Evolutionary conservation across 2,888 invertebrate species (phyloP), one percentile per base, ranked within the genome.

Genomic region (Catonia carolina): DNA sequence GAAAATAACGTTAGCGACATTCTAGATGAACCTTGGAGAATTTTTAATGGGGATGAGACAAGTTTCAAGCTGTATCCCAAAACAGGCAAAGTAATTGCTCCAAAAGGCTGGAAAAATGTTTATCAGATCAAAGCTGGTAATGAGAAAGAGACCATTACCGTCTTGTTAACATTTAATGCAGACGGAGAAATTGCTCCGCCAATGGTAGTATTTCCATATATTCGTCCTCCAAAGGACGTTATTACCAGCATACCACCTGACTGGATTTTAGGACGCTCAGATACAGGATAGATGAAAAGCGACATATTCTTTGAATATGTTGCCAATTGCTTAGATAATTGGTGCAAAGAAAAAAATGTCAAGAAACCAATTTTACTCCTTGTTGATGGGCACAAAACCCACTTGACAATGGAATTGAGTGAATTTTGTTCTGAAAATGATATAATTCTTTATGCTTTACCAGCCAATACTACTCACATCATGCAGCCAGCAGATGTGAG

Each of bases 271-370:
- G 66, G 65, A 18, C 53, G 61, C 50, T 60, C 56, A 36, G 64
- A 65, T 41, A 57, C 52, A 31, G 67, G 67, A 17, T 66, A 65
- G 68, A 66, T 68, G 66, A 62, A 59, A 53, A 51, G 61, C n/a
- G 61, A 59, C 52, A 57, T 55, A n/a, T 66, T 67, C 56, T 64
- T 56, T 59, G 62, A 64, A 49, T 63, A 60, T 53, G 58, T 62
- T 18, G 56, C 33, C 50, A 57, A 53, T 63, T 59, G 22, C 60
- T 62, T 48, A 39, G 54, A 45, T 58, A 6, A 7, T 41, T 41
- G 41, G 41, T 20, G 17, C 8, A 41, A 5, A 56, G 51, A 51
- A 55, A n/a, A 53, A 23, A 59, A 56, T 14, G 39, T 57, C 2
- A 39, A 31, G 18, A 17, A 57, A 10, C 60, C 60, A 14, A 58